These are phyloP conservation scores for Sardina pilchardus DNA, from an alignment of 2,113 vertebrate genomes.

Conservation along the genomic window DNA sequence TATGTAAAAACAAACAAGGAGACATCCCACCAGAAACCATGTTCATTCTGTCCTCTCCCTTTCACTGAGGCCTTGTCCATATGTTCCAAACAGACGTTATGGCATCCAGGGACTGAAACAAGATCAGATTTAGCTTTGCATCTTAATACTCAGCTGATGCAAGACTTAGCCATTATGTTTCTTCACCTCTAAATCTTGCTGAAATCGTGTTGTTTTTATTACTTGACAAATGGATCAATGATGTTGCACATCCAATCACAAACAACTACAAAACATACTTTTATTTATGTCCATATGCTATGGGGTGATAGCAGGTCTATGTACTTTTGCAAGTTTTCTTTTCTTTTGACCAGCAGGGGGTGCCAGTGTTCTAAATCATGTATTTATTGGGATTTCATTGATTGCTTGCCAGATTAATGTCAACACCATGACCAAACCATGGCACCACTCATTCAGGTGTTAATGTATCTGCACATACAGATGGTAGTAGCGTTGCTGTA, in stretches of 20 bases:
- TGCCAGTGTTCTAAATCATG: not conserved
- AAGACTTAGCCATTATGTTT: not conserved
- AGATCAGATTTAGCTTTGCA: not conserved
- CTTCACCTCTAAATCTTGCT: not conserved
- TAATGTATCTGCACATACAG: not conserved
- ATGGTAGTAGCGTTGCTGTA: not conserved
- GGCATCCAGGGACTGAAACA: not conserved
- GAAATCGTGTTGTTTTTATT: conserved; percentile 3
- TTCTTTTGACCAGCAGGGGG: not conserved
- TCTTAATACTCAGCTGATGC: not conserved
- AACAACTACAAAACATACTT: not conserved
- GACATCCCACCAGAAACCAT: not conserved
- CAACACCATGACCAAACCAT: not conserved
- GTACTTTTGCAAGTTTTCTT: not conserved
- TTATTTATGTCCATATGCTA: not conserved
- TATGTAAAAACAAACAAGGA: not conserved
- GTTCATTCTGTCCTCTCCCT: not conserved
- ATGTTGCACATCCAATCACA: not conserved
- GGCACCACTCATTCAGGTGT: not conserved
- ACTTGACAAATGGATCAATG: not conserved
- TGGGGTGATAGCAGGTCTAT: not conserved
- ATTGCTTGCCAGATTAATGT: not conserved
- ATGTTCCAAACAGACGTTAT: not conserved
- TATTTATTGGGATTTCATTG: not conserved
- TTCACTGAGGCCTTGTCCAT: not conserved